Evolutionary conservation across 2,888 invertebrate genomes (phyloP).

Genomic region (Epinotia nisella): DNA sequence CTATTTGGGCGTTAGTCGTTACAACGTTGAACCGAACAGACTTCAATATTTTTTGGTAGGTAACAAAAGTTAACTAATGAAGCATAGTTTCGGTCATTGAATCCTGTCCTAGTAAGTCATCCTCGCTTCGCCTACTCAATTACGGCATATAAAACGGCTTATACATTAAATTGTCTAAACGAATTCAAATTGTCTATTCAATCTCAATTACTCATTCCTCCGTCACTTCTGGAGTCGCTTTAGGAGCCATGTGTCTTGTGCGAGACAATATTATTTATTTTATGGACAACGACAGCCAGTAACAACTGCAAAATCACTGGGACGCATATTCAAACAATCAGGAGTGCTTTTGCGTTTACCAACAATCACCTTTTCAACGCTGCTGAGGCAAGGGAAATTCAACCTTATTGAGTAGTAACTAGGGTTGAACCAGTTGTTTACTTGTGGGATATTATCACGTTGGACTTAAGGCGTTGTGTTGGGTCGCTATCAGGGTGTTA

Average conservation of each 20-base stretch:
- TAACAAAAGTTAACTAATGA: constrained; percentile 12
- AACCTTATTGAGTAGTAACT: not conserved
- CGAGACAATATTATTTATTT: constrained; percentile 74
- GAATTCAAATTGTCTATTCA: constrained; percentile 43
- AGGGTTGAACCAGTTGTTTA: not conserved
- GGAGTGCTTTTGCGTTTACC: not conserved
- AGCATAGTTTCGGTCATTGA: constrained; percentile 20
- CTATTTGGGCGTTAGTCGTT: no score
- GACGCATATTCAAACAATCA: constrained; percentile 12
- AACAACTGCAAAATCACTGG: constrained; percentile 34
- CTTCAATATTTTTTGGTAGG: not conserved
- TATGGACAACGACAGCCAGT: constrained; percentile 37
- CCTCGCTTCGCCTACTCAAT: constrained; percentile 30
- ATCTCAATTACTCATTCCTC: constrained; percentile 73
- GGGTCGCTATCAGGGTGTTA: constrained; percentile 55
- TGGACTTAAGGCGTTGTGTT: constrained; percentile 26
- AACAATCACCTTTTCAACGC: not conserved
- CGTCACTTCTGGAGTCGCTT: constrained; percentile 58
- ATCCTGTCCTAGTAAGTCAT: constrained; percentile 4
- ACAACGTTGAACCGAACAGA: not conserved
- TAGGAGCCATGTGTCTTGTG: constrained; percentile 67
- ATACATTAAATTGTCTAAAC: constrained; percentile 40
- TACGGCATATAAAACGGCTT: constrained; percentile 29
- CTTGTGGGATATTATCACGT: not conserved
- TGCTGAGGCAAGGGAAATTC: not conserved